Evolutionary conservation across 2,113 vertebrate genomes (phyloP).

Genomic region (Oncorhynchus nerka): DNA sequence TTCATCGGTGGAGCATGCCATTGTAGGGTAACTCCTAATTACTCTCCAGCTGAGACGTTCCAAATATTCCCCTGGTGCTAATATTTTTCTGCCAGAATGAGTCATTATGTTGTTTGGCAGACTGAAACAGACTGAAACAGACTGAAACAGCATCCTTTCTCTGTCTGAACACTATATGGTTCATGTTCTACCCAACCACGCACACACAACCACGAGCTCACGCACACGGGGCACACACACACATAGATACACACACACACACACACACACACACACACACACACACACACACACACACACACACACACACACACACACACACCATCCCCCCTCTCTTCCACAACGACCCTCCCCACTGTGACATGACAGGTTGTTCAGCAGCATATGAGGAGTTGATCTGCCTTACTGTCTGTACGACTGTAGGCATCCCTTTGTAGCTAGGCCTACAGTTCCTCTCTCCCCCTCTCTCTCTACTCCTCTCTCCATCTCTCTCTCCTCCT

Average conservation of each 20-base stretch:
- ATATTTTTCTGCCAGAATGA: constrained; percentile 94
- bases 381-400: constrained; percentile 55
- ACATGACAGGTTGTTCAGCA: constrained; percentile 72
- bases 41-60: constrained; percentile 80
- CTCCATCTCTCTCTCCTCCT: too few relatives aligned
- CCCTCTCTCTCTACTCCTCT: fast-evolving
- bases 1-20: constrained; percentile 78
- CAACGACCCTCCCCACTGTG: constrained; percentile 72
- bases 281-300: background rate
- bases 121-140: constrained; percentile 70
- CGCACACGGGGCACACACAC: background rate
- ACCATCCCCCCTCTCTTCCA: constrained; percentile 69
- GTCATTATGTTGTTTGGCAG: constrained; percentile 90
- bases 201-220: background rate
- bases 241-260: too few relatives aligned
- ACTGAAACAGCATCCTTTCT: constrained; percentile 68
- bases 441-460: too few relatives aligned
- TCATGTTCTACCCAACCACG: constrained; percentile 28
- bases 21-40: constrained; percentile 96
- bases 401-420: constrained; percentile 16
- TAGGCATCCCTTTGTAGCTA: background rate
- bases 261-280: background rate
- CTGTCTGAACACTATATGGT: constrained; percentile 75
- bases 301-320: too few relatives aligned
- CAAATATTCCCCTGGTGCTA: constrained; percentile 90